A percentile compares a stretch with the other conserved stretches of the same genome.
These are phyloP conservation scores for Drosophila ambigua DNA, from an alignment of 1,140 invertebrate genomes.

Conservation along the genomic window DNA sequence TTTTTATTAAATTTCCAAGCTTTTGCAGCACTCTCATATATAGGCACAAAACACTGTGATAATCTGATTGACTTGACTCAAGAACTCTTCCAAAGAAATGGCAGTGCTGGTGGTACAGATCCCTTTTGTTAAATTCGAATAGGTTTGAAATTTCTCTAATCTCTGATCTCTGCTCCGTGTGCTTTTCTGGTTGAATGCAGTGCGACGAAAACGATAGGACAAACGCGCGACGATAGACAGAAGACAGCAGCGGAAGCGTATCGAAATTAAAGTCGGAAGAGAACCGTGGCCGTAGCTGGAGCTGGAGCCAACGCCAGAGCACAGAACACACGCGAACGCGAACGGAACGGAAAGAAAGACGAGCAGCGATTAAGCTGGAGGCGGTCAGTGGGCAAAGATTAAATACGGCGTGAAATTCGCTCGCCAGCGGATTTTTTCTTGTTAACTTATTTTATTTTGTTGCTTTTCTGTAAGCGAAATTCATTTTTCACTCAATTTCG, in stretches of 20 bases:
- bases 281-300: slow-evolving; percentile 27
- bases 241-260: slow-evolving; percentile 22
- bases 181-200: slow-evolving; percentile 16
- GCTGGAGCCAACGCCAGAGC: slow-evolving; percentile 25
- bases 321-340: slow-evolving; percentile 50
- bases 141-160: slow-evolving; percentile 12
- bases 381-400: slow-evolving; percentile 75
- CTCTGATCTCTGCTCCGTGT: slow-evolving; percentile 36
- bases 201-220: slow-evolving; percentile 13
- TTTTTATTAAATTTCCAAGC: slow-evolving; percentile 23
- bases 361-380: slow-evolving; percentile 78
- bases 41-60: slow-evolving; percentile 26
- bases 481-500: slow-evolving; percentile 80
- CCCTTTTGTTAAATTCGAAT: too few species aligned
- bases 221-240: slow-evolving; percentile 21
- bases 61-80: not conserved
- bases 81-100: not conserved
- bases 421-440: slow-evolving; percentile 68
- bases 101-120: too few species aligned
- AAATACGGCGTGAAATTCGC: slow-evolving; percentile 81
- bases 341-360: slow-evolving; percentile 77
- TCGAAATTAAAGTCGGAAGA: slow-evolving; percentile 16
- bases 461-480: slow-evolving; percentile 69
- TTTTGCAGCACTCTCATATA: slow-evolving; percentile 25
- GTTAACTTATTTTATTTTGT: slow-evolving; percentile 31